Percentiles rank a stretch among this genome's conserved stretches.
These are phyloP conservation scores for Chaetodon trifasciatus DNA, from an alignment of 2,797 vertebrate species.

Conservation along the genomic window DNA sequence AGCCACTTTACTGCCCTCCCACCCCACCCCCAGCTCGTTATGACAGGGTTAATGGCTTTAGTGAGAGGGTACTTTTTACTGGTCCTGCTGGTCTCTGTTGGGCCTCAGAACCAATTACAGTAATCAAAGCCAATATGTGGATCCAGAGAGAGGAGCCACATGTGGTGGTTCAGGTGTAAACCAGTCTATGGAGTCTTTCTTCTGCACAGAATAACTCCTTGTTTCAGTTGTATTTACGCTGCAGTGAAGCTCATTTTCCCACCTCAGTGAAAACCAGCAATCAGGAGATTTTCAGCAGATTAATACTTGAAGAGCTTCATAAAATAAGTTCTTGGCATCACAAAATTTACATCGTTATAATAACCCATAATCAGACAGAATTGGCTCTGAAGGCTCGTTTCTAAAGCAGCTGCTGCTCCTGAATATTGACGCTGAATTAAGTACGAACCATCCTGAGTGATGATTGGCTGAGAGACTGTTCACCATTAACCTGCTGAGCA, in stretches of 20 bases:
- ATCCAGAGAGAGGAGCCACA: slow-evolving; percentile 58
- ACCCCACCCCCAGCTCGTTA: slow-evolving; percentile 48
- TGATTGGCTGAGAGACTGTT: background rate
- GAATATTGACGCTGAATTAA: background rate
- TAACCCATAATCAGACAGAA: slow-evolving; percentile 7
- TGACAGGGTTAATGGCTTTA: slow-evolving; percentile 76
- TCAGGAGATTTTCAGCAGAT: background rate
- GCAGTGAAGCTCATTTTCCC: slow-evolving; percentile 20
- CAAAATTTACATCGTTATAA: background rate
- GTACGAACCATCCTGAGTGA: background rate
- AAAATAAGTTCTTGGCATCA: slow-evolving; percentile 9
- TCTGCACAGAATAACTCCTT: slow-evolving; percentile 70
- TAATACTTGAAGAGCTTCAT: background rate
- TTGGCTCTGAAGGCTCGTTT: background rate
- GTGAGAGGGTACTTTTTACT: slow-evolving; percentile 60
- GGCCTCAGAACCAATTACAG: slow-evolving; percentile 78
- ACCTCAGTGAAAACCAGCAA: slow-evolving; percentile 30
- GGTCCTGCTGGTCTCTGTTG: slow-evolving; percentile 62
- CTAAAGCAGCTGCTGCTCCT: background rate
- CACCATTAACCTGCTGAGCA: background rate
- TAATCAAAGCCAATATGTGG: slow-evolving; percentile 73
- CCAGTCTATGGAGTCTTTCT: slow-evolving; percentile 49
- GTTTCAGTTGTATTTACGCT: slow-evolving; percentile 49
- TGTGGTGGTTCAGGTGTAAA: slow-evolving; percentile 71
- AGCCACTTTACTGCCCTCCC: slow-evolving; percentile 51